Conservation (phyloP, 2,888 invertebrate species). For the Eupsilia transversa region DNA sequence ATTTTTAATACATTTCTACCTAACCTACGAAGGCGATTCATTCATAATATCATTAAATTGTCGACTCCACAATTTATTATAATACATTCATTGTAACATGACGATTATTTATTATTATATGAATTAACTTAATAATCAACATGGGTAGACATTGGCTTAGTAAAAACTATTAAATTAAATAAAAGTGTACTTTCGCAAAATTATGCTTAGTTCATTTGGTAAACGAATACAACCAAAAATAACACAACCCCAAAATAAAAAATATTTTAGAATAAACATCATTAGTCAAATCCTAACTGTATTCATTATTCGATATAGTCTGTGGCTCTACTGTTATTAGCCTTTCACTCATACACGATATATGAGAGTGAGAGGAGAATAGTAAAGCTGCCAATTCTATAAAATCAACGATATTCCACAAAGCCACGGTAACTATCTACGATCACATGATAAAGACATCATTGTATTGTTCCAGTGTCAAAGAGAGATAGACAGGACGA, state of each 20-base stretch:
- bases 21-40: constrained; percentile 64
- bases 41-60: constrained; percentile 57
- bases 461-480: too few species aligned
- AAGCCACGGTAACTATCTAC: too few species aligned
- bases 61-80: constrained; percentile 23
- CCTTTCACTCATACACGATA: constrained; percentile 10
- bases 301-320: constrained; percentile 27
- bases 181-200: constrained; percentile 37
- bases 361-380: constrained; percentile 15
- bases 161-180: constrained; percentile 10
- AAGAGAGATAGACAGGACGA: too few species aligned
- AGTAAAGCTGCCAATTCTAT: constrained; percentile 20
- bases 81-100: constrained; percentile 23
- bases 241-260: constrained; percentile 54
- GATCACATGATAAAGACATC: too few species aligned
- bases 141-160: constrained; percentile 10
- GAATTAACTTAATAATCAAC: constrained; percentile 17
- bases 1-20: constrained; percentile 45
- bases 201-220: constrained; percentile 33
- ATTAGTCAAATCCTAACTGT: constrained; percentile 11
- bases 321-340: constrained; percentile 14
- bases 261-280: background rate
- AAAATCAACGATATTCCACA: constrained; percentile 13
- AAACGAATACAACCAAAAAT: constrained; percentile 38
- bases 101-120: constrained; percentile 13